Evolutionary conservation across 1,140 invertebrate species (phyloP).

Genomic region (Papilio dardanus): DNA sequence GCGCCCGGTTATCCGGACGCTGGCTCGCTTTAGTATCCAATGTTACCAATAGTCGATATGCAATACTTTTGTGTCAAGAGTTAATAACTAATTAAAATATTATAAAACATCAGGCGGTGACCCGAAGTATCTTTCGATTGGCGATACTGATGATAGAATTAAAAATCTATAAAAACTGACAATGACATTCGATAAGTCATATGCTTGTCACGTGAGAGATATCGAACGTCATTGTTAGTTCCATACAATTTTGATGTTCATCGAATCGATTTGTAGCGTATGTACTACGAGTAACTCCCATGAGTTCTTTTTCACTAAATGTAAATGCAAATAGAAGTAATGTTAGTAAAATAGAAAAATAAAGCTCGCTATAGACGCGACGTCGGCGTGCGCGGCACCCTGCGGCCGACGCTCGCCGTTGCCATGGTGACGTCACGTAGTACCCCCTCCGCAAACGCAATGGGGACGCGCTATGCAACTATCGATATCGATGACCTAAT

Average conservation of each 20-base stretch:
- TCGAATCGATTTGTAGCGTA: no score
- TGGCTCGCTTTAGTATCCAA: slow-evolving; percentile 1
- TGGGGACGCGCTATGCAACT: slow-evolving; percentile 44
- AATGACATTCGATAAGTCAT: no score
- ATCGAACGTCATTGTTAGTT: no score
- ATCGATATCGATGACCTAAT: slow-evolving; percentile 19
- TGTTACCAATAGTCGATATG: neutral
- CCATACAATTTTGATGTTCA: no score
- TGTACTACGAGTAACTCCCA: no score
- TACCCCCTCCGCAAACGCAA: slow-evolving; percentile 30
- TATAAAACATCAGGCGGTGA: neutral
- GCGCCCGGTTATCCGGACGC: slow-evolving; percentile 31
- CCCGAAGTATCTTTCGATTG: no score
- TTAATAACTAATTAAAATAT: neutral
- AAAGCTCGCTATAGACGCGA: neutral
- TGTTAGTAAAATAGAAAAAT: slow-evolving; percentile 1
- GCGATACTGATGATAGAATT: no score
- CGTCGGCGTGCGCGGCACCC: neutral
- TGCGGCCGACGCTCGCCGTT: neutral
- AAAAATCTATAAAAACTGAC: no score
- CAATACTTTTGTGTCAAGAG: neutral
- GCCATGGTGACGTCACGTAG: slow-evolving; percentile 48
- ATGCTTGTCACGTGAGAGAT: no score
- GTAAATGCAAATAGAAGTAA: neutral
- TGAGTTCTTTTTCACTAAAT: neutral